Evolutionary conservation across 1,140 invertebrate genomes (phyloP).

Genomic region (Macrocentrus cingulum): DNA sequence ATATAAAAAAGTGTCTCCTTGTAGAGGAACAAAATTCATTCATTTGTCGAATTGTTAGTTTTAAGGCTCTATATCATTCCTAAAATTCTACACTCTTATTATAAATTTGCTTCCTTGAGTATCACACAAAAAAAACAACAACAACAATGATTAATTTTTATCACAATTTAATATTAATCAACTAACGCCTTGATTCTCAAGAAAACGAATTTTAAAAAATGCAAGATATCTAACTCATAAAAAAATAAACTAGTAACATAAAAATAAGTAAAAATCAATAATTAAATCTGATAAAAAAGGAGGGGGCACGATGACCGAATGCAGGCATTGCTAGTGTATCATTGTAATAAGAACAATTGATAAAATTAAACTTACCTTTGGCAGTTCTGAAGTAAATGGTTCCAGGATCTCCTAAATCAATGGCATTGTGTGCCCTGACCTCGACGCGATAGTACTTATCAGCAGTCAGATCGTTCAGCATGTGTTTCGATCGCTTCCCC

Average conservation of each 20-base stretch:
- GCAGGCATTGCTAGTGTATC: slow-evolving; percentile 9
- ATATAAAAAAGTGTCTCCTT: slow-evolving; percentile 50
- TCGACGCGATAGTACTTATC: slow-evolving; percentile 82
- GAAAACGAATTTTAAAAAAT: slow-evolving; percentile 18
- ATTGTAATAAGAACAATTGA: slow-evolving; percentile 8
- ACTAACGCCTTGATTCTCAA: slow-evolving; percentile 16
- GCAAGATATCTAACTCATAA: background rate
- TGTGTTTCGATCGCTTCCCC: slow-evolving; percentile 65
- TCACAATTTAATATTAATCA: too few species aligned
- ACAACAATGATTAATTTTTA: too few species aligned
- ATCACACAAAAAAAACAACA: background rate
- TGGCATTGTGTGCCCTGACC: slow-evolving; percentile 79
- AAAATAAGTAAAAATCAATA: slow-evolving; percentile 4
- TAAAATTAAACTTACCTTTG: slow-evolving; percentile 70
- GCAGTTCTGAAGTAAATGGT: slow-evolving; percentile 79
- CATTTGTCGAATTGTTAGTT: slow-evolving; percentile 3
- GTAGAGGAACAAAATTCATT: slow-evolving; percentile 27
- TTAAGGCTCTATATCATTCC: slow-evolving; percentile 14
- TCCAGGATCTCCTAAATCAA: slow-evolving; percentile 76
- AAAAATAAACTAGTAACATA: background rate
- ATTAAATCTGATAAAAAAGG: slow-evolving; percentile 9
- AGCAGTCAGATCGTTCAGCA: slow-evolving; percentile 68
- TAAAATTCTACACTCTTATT: slow-evolving; percentile 11
- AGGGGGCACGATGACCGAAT: background rate
- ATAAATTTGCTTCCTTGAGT: slow-evolving; percentile 21